Percentiles rank a stretch among this genome's conserved stretches.
phyloP scores from a whole-genome alignment of 2,888 invertebrate species.

The Amblyjoppa proteus region DNA sequence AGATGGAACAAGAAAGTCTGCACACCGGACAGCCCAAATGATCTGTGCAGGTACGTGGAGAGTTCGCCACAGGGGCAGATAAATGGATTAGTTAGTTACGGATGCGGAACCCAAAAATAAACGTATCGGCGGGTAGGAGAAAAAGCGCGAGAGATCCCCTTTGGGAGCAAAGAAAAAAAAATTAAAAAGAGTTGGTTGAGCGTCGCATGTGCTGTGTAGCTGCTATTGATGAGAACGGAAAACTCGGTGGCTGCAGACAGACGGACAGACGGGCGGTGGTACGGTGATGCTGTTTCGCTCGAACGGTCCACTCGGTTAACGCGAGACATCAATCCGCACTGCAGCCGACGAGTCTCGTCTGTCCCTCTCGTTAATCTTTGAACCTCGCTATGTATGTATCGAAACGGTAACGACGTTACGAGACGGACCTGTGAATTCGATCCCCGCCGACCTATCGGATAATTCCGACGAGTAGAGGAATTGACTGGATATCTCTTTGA shows the following conservation, averaged over 20 bases:
- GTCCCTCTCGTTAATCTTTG: slow-evolving; percentile 35
- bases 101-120: slow-evolving; percentile 69
- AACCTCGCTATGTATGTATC: slow-evolving; percentile 25
- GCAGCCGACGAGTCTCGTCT: slow-evolving; percentile 45
- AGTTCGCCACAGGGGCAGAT: slow-evolving; percentile 62
- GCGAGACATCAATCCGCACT: slow-evolving; percentile 58
- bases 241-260: slow-evolving; percentile 36
- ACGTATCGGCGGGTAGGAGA: slow-evolving; percentile 55
- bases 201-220: slow-evolving; percentile 44
- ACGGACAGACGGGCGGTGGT: slow-evolving; percentile 34
- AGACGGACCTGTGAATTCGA: slow-evolving; percentile 34
- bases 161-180: slow-evolving; percentile 55
- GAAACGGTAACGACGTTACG: slow-evolving; percentile 46
- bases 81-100: slow-evolving; percentile 81
- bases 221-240: slow-evolving; percentile 37
- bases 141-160: slow-evolving; percentile 11
- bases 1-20: slow-evolving; percentile 25
- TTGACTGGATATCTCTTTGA: background rate
- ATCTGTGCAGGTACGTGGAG: background rate
- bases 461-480: background rate
- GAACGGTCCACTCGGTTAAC: slow-evolving; percentile 52
- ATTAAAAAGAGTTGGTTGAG: slow-evolving; percentile 19
- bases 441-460: background rate
- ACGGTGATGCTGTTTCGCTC: slow-evolving; percentile 52
- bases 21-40: background rate